These are phyloP conservation scores for Gallinago media DNA, from an alignment of 2,113 vertebrate genomes.

Conservation along the genomic window DNA sequence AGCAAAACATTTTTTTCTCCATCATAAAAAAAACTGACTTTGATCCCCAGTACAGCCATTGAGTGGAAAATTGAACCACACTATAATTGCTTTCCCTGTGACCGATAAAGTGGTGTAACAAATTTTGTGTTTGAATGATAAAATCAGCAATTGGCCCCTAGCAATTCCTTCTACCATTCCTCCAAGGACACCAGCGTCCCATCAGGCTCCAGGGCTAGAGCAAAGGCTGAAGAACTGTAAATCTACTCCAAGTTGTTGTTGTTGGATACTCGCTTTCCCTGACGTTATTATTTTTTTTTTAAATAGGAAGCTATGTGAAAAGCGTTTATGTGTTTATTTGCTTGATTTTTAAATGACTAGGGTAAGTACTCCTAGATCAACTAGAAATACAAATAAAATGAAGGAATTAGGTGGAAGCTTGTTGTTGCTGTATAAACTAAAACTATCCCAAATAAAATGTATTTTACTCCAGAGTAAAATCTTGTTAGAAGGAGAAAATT, in stretches of 20 bases:
- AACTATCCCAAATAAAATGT: conserved; percentile 58
- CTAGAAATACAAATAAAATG: background rate
- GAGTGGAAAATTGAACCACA: conserved; percentile 91
- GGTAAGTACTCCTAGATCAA: conserved; percentile 54
- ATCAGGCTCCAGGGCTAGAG: conserved; percentile 82
- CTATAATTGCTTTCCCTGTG: conserved; percentile 91
- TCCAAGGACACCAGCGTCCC: conserved; percentile 87
- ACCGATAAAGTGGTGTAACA: conserved; percentile 91
- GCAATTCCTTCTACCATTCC: conserved; percentile 85
- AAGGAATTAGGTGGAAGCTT: conserved; percentile 33
- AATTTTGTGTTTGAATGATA: conserved; percentile 93
- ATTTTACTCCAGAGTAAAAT: conserved; percentile 76
- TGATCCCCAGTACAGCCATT: conserved; percentile 88
- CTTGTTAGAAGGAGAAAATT: conserved; percentile 71
- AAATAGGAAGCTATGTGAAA: conserved; percentile 31
- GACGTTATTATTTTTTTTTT: background rate
- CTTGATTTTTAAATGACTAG: conserved; percentile 52
- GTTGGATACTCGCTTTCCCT: conserved; percentile 13
- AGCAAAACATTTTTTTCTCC: conserved; percentile 77
- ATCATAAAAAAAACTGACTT: conserved; percentile 81
- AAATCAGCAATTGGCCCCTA: conserved; percentile 87
- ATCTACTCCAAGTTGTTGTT: conserved; percentile 79
- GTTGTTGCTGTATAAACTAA: conserved; percentile 33
- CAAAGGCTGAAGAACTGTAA: conserved; percentile 80
- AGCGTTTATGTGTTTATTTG: background rate